Conservation (phyloP, 2,797 vertebrate species). For the Cheirogaleus major region DNA sequence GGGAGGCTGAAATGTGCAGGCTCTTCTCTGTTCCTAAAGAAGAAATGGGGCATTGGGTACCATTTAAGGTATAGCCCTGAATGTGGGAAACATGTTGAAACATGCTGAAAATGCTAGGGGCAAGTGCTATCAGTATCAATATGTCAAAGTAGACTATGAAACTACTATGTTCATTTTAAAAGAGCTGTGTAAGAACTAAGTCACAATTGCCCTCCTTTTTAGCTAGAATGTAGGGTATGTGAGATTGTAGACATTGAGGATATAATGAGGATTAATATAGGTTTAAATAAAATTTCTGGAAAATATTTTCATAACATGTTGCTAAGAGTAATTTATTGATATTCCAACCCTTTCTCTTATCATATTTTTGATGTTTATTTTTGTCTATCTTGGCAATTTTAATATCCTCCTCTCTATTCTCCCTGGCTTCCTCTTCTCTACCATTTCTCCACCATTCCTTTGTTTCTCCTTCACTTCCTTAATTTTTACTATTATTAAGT, state of each 20-base stretch:
- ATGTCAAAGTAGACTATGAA: not conserved
- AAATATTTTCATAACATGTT: not conserved
- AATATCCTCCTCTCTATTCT: not conserved
- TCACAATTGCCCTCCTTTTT: not conserved
- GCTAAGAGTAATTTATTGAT: not conserved
- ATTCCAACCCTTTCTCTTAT: not conserved
- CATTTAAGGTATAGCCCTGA: constrained; percentile 85
- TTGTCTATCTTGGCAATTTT: not conserved
- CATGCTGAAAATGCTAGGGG: not conserved
- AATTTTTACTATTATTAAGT: not conserved
- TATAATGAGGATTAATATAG: not conserved
- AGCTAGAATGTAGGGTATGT: not conserved
- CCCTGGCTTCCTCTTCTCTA: not conserved
- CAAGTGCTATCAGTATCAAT: not conserved
- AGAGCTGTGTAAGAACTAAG: not conserved
- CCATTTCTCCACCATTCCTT: not conserved
- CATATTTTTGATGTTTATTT: not conserved
- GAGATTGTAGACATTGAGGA: not conserved
- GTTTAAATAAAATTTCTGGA: not conserved
- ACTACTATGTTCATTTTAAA: not conserved
- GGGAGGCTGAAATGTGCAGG: constrained; percentile 91
- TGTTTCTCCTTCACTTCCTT: not conserved
- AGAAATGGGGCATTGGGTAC: constrained; percentile 92
- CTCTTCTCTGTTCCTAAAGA: constrained; percentile 91
- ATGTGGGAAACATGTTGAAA: not conserved